These are phyloP conservation scores for Zaprionus kolodkinae DNA, from an alignment of 1,140 invertebrate genomes.

Conservation along the genomic window DNA sequence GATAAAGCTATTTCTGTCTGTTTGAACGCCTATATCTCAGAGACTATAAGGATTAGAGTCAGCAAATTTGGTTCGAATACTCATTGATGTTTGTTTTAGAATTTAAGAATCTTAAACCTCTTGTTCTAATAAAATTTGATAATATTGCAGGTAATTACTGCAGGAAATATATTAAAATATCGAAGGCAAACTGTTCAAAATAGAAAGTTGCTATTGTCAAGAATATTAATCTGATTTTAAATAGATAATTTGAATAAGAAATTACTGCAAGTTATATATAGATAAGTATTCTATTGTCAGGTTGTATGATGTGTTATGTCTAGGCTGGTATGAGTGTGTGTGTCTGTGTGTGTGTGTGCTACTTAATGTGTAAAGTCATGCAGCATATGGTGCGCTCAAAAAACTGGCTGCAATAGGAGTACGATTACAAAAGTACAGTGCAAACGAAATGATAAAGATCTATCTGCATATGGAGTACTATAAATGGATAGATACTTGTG, in stretches of 20 bases:
- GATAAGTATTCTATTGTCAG: neutral
- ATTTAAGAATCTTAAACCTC: too few species aligned
- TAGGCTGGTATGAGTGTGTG: neutral
- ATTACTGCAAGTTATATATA: neutral
- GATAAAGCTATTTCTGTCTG: too few species aligned
- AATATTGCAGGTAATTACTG: too few species aligned
- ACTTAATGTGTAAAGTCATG: slow-evolving; percentile 64
- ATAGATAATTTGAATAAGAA: neutral
- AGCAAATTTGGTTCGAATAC: too few species aligned
- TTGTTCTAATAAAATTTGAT: too few species aligned
- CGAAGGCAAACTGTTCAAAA: neutral
- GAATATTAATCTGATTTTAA: too few species aligned
- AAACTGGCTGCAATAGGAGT: slow-evolving; percentile 36
- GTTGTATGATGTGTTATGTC: slow-evolving; percentile 17
- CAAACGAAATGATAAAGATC: slow-evolving; percentile 54
- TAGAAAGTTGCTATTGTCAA: too few species aligned
- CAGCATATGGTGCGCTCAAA: slow-evolving; percentile 68
- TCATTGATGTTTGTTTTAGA: too few species aligned
- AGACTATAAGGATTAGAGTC: too few species aligned
- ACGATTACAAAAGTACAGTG: slow-evolving; percentile 66
- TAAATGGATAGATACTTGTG: slow-evolving; percentile 14
- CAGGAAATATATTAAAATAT: too few species aligned
- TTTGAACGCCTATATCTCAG: too few species aligned
- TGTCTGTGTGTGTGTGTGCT: slow-evolving; percentile 50
- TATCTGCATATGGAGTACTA: slow-evolving; percentile 33